phyloP scores from a whole-genome alignment of 2,797 vertebrate genomes.

The Diceros bicornis region DNA sequence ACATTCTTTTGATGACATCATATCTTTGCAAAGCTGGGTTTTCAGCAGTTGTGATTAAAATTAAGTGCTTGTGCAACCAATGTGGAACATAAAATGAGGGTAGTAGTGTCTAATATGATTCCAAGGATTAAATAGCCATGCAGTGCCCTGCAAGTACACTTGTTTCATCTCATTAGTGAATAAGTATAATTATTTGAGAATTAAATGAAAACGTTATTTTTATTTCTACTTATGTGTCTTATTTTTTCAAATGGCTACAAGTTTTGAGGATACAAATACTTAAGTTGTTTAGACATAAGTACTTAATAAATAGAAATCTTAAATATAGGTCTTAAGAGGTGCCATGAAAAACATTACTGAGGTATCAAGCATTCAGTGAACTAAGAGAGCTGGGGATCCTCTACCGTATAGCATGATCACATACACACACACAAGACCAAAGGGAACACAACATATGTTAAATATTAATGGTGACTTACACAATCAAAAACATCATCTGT shows the following conservation, averaged over 20 bases:
- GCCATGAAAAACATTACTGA: background rate
- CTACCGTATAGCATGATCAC: background rate
- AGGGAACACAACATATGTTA: background rate
- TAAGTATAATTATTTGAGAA: background rate
- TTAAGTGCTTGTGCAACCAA: background rate
- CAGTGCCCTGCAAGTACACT: background rate
- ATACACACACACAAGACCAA: too few relatives aligned
- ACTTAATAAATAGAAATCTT: background rate
- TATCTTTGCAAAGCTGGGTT: background rate
- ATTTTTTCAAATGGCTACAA: background rate
- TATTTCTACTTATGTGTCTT: background rate
- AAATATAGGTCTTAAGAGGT: background rate
- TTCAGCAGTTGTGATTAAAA: background rate
- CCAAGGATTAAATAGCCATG: background rate
- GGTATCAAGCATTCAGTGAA: background rate
- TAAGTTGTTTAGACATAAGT: background rate
- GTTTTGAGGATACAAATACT: background rate
- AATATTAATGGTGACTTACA: background rate
- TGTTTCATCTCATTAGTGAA: background rate
- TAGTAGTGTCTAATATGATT: background rate
- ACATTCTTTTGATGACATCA: background rate
- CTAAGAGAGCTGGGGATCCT: background rate
- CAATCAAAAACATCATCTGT: background rate
- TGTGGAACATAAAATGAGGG: background rate
- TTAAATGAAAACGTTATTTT: background rate